Evolutionary conservation across 2,113 vertebrate species (phyloP).

Genomic region (Cryptomyrus ogoouensis): DNA sequence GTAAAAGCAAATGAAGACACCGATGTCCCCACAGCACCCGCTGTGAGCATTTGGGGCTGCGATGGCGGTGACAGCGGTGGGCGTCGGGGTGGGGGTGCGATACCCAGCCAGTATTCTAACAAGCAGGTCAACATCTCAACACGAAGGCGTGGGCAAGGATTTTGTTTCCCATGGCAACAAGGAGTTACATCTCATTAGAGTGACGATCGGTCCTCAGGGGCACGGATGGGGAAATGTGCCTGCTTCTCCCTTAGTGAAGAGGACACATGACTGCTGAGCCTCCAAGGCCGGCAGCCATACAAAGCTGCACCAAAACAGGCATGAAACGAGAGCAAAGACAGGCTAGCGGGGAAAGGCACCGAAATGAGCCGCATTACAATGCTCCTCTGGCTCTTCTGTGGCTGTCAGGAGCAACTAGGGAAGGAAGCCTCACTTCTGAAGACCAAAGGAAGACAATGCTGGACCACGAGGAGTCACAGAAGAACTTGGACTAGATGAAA

Average conservation of each 20-base stretch:
- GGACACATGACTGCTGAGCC: background rate
- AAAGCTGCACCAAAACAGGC: background rate
- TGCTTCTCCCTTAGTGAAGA: background rate
- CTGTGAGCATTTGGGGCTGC: background rate
- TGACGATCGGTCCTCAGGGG: background rate
- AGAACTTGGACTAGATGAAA: background rate
- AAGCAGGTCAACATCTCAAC: slow-evolving; percentile 9
- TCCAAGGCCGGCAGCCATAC: background rate
- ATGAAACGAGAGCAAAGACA: background rate
- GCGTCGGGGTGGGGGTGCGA: background rate
- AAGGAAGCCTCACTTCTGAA: background rate
- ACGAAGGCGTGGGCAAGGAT: background rate
- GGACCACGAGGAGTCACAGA: background rate
- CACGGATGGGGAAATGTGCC: background rate
- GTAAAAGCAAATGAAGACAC: background rate
- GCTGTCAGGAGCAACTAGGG: background rate
- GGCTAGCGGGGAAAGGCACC: background rate
- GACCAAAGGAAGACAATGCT: background rate
- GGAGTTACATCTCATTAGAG: slow-evolving; percentile 12
- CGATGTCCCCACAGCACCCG: background rate
- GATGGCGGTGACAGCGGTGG: background rate
- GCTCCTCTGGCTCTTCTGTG: background rate
- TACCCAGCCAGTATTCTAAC: background rate
- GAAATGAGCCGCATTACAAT: background rate
- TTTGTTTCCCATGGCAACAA: background rate